Evolutionary conservation across 2,888 invertebrate species (phyloP).

Genomic region (Ectropis crepuscularia): DNA sequence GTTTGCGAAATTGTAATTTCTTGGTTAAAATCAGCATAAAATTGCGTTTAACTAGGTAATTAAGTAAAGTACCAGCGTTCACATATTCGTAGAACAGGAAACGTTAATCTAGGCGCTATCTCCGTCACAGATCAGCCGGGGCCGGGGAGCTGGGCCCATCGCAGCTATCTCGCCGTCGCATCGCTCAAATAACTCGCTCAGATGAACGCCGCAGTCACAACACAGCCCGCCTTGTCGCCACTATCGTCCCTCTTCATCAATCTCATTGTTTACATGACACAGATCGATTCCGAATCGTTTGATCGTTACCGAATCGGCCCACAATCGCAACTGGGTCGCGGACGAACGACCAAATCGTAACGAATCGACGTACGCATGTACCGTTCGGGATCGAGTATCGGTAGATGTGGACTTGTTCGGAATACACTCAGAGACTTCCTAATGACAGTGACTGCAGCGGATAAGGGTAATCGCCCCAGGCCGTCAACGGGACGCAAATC

Average conservation of each 20-base stretch:
- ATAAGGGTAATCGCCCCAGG: slow-evolving; percentile 37
- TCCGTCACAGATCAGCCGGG: slow-evolving; percentile 66
- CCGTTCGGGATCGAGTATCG: slow-evolving; percentile 36
- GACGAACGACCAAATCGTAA: slow-evolving; percentile 50
- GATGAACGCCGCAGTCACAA: slow-evolving; percentile 63
- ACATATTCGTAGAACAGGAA: slow-evolving; percentile 61
- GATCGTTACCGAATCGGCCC: slow-evolving; percentile 56
- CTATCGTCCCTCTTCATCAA: slow-evolving; percentile 56
- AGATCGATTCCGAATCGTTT: slow-evolving; percentile 53
- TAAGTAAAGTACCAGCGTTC: slow-evolving; percentile 43
- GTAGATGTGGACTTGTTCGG: slow-evolving; percentile 29
- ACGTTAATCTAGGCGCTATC: slow-evolving; percentile 64
- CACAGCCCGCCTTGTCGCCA: slow-evolving; percentile 52
- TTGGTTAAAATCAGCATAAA: not conserved
- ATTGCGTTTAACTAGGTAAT: not conserved
- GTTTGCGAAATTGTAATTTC: too few relatives aligned
- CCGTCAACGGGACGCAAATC: slow-evolving; percentile 41
- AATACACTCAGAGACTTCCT: slow-evolving; percentile 26
- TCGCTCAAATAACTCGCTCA: slow-evolving; percentile 55
- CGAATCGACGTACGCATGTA: slow-evolving; percentile 45
- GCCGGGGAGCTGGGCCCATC: slow-evolving; percentile 61
- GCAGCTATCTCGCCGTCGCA: slow-evolving; percentile 61
- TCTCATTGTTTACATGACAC: slow-evolving; percentile 62
- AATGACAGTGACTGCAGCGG: slow-evolving; percentile 28
- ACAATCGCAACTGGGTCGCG: slow-evolving; percentile 56